phyloP scores from a whole-genome alignment of 2,797 vertebrate genomes.

The Aldrovandia affinis region DNA sequence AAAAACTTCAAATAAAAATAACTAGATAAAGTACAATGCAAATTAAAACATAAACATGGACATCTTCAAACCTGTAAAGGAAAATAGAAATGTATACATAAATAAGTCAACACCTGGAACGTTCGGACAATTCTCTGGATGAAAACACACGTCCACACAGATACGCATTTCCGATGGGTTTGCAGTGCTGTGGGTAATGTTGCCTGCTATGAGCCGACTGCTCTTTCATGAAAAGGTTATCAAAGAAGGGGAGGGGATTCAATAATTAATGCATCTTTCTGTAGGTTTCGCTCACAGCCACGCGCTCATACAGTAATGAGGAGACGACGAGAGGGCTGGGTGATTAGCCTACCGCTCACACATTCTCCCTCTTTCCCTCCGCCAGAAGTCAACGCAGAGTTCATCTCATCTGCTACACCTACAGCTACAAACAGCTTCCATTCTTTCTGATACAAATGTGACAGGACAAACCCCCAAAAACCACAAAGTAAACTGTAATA shows the following conservation, averaged over 20 bases:
- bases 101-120: not conserved
- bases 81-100: not conserved
- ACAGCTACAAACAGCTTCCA: not conserved
- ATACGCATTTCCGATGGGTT: not conserved
- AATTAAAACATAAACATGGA: not conserved
- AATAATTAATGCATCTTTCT: constrained; percentile 73
- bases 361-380: not conserved
- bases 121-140: not conserved
- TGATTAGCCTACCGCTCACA: not conserved
- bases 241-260: constrained; percentile 62
- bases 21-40: not conserved
- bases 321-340: constrained; percentile 35
- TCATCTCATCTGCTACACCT: not conserved
- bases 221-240: constrained; percentile 65
- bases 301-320: constrained; percentile 61
- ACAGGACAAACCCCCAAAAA: not conserved
- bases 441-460: not conserved
- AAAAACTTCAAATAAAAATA: not conserved
- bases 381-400: not conserved
- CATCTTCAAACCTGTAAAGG: not conserved
- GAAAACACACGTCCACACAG: not conserved
- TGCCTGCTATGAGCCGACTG: constrained; percentile 50
- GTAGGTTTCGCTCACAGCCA: constrained; percentile 61
- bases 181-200: constrained; percentile 37
- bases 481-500: not conserved